Evolutionary conservation across 2,113 vertebrate genomes (phyloP).

Genomic region (Cichladusa arquata): DNA sequence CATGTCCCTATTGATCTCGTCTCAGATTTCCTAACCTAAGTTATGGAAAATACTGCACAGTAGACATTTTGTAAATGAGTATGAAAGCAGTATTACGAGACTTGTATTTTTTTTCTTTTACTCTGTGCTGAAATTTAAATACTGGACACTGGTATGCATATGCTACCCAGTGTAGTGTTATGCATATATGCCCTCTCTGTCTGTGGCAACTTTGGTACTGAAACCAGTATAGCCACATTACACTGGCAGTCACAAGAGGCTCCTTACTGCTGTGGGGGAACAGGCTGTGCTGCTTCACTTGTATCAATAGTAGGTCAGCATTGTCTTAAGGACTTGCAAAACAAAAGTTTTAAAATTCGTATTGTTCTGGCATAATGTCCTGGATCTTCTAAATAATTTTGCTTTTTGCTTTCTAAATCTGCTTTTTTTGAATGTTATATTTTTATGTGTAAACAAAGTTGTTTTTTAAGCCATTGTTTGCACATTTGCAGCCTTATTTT

Average conservation of each 20-base stretch:
- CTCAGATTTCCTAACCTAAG: background rate
- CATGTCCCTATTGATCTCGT: background rate
- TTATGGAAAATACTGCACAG: background rate
- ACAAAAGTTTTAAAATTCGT: background rate
- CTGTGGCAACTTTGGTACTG: background rate
- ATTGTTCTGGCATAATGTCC: background rate
- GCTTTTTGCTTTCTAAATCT: background rate
- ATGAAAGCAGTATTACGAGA: background rate
- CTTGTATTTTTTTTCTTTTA: background rate
- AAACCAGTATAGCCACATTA: background rate
- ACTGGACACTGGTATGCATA: rapidly evolving
- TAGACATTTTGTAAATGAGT: background rate
- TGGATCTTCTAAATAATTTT: background rate
- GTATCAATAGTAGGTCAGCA: background rate
- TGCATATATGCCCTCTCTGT: background rate
- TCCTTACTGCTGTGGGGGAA: background rate
- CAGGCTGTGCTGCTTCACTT: background rate
- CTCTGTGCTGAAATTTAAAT: background rate
- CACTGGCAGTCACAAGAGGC: background rate
- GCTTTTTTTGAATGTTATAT: background rate
- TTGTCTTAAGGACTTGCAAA: background rate
- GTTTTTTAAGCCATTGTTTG: background rate
- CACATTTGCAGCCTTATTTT: background rate
- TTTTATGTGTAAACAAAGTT: background rate
- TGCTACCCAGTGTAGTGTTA: background rate